Evolutionary conservation across 2,797 vertebrate species (phyloP).

Genomic region (Arctocebus calabarensis): DNA sequence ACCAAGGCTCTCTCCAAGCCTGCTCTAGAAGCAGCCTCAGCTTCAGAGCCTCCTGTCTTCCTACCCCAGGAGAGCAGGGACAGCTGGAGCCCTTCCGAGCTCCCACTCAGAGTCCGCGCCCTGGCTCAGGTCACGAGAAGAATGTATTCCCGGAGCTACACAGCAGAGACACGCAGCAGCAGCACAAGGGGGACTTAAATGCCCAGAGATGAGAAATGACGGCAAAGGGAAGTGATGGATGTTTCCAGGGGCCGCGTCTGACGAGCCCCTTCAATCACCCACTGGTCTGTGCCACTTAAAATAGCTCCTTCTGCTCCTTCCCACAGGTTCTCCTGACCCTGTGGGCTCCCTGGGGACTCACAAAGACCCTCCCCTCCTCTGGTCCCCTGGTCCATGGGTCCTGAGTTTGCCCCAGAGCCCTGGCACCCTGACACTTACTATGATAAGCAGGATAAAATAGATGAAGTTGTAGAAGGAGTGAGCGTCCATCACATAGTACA

Average conservation of each 20-base stretch:
- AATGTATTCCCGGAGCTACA: neutral
- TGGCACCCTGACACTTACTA: conserved; percentile 91
- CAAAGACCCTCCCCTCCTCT: neutral
- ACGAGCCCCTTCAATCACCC: neutral
- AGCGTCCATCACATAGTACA: conserved; percentile 99
- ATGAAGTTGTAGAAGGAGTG: conserved; percentile 99
- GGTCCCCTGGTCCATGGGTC: neutral
- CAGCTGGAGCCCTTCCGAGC: neutral
- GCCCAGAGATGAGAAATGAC: conserved; percentile 31
- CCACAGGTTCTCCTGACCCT: neutral
- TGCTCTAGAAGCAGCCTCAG: neutral
- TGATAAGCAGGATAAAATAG: conserved; percentile 99
- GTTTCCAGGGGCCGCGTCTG: neutral
- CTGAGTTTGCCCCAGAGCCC: neutral
- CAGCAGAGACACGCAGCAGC: neutral
- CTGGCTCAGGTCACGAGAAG: neutral
- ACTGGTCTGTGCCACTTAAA: neutral
- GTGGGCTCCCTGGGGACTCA: neutral
- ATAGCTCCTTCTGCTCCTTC: neutral
- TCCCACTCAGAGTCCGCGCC: neutral
- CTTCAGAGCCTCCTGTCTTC: neutral
- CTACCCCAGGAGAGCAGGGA: neutral
- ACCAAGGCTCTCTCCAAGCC: neutral
- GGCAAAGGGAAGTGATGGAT: neutral
- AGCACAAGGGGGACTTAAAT: neutral